These are phyloP conservation scores for Terebella lapidaria DNA, from an alignment of 2,888 invertebrate genomes.

Conservation along the genomic window DNA sequence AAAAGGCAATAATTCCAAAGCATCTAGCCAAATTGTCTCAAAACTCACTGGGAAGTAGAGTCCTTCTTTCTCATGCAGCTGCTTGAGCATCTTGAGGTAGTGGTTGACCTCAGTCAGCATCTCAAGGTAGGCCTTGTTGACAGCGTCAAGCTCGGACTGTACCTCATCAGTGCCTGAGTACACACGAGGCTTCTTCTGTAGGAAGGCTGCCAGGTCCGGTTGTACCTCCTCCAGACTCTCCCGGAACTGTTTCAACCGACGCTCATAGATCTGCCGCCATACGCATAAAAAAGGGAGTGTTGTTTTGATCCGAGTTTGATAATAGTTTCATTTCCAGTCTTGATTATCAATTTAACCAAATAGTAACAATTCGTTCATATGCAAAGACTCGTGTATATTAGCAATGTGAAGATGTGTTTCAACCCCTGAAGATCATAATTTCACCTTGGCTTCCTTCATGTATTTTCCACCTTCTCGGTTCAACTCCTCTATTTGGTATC, in stretches of 20 bases:
- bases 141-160: conserved; percentile 71
- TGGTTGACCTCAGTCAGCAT: conserved; percentile 53
- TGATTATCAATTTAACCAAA: too few species aligned
- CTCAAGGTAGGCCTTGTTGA: conserved; percentile 73
- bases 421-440: too few species aligned
- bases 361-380: too few species aligned
- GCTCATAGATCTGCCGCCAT: conserved; percentile 87
- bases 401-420: too few species aligned
- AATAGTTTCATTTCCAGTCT: too few species aligned
- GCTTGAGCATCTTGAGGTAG: conserved; percentile 34
- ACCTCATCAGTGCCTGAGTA: conserved; percentile 68
- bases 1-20: too few species aligned
- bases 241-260: conserved; percentile 76
- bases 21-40: too few species aligned
- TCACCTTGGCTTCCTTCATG: conserved; percentile 94
- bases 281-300: too few species aligned
- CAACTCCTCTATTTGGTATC: conserved; percentile 89
- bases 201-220: conserved; percentile 26
- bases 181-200: conserved; percentile 34
- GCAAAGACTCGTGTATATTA: too few species aligned
- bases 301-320: too few species aligned
- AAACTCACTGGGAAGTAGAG: conserved; percentile 24
- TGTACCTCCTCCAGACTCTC: conserved; percentile 64
- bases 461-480: conserved; percentile 91
- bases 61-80: conserved; percentile 18